phyloP scores from a whole-genome alignment of 2,797 vertebrate species.

The Hydrolagus colliei region DNA sequence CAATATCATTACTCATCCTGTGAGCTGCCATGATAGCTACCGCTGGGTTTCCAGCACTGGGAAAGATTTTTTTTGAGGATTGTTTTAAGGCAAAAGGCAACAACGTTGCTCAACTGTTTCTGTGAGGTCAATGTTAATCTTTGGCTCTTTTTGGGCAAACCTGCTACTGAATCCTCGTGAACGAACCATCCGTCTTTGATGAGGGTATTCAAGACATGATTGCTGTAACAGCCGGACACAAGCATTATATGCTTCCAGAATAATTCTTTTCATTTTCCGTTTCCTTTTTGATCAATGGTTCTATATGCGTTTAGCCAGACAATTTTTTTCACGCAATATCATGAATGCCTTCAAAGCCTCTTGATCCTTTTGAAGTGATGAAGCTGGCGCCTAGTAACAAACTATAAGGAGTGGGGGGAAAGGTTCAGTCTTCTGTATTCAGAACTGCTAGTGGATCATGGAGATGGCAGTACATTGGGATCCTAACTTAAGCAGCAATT shows the following conservation, averaged over 20 bases:
- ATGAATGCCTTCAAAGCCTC: not conserved
- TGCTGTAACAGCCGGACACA: too few species aligned
- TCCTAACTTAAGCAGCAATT: not conserved
- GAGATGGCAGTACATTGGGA: not conserved
- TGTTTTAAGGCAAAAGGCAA: not conserved
- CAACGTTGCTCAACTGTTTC: not conserved
- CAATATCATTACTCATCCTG: constrained; percentile 57
- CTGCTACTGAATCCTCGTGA: too few species aligned
- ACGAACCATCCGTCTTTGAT: too few species aligned
- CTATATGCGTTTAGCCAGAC: not conserved
- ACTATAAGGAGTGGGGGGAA: not conserved
- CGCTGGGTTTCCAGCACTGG: constrained; percentile 36
- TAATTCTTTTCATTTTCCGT: too few species aligned
- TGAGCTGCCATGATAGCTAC: constrained; percentile 41
- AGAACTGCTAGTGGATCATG: not conserved
- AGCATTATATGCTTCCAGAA: too few species aligned
- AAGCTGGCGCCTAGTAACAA: not conserved
- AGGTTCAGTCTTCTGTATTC: not conserved
- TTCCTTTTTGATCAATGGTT: not conserved
- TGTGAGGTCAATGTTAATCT: constrained; percentile 13
- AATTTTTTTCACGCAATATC: not conserved
- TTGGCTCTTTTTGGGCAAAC: not conserved
- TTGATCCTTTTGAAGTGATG: not conserved
- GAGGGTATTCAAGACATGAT: too few species aligned
- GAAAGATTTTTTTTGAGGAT: constrained; percentile 36